Evolutionary conservation across 2,888 invertebrate species (phyloP), one percentile per base, ranked within the genome.

Genomic region (Pristionchus mayeri): DNA sequence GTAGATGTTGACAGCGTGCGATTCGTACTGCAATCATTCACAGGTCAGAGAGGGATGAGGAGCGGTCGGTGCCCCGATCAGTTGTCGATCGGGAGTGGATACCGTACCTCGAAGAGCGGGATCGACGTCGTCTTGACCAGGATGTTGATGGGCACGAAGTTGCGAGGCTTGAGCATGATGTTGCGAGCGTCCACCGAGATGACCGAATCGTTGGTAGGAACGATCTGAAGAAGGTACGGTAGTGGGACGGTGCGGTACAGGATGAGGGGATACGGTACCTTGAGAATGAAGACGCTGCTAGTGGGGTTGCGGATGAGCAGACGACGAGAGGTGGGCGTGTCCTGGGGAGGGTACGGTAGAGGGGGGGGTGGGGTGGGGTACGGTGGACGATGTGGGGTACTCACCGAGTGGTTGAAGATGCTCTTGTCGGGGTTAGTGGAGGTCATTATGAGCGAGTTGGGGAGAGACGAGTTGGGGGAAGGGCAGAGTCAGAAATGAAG

Each of bases 351-450:
- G 44, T 44, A 44, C 63, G 63, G 30, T 34, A n/a, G 24, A 21
- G 16, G 16, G 21, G 34, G 63, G 63, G 60, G 30, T 2, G 27
- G 60, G 7, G 30, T 4, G 60, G 24, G 30, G 37, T 11, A 71
- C 40, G 37, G 40, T 40, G n/a, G n/a, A 7, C 44, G 40, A 6
- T 6, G 34, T 27, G 3, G 57, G 40, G 21, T 40, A 21, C 71
- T 71, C 71, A 71, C 71, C 71, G 71, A 71, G 71, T 71, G 71
- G 71, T 71, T 71, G 71, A 71, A 71, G 71, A 71, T 40, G 71
- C 37, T 71, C 71, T 71, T 71, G 37, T 71, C 71, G n/a, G 71
- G 71, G n/a, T 71, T 71, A 71, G 71, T 71, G n/a, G 71, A 21
- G 71, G 71, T 24, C 71, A 71, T 71, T n/a, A 21, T 40, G 40